Base-by-base conservation (phyloP, 2,113 vertebrate species). In the Pituophis catenifer region DNA sequence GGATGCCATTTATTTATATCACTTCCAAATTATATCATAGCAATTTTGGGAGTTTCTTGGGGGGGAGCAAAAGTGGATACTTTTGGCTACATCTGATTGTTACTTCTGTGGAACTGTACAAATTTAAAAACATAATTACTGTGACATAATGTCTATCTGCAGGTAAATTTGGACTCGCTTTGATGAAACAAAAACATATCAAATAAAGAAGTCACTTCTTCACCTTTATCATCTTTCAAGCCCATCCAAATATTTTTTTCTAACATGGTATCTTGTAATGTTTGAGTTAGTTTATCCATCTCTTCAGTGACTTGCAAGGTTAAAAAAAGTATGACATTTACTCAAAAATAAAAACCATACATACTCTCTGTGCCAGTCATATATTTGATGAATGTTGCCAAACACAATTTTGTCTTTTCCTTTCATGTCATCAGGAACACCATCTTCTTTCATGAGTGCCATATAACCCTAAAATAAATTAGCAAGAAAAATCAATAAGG, bases 381-480 rank as follows among this genome's bases (percentile, higher is more conserved):
- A 99, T 95, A 99, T 99, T 96, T 99, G 99, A 95, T 99, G 98
- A 95, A 99, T 99, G 97, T 99, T 99, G 96, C 99, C 99, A 95
- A 99, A 99, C 57, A 99, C 98, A 52, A 99, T 99, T 97, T 99
- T 99, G 97, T 99, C 99, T 96, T 99, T 99, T 91, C 99, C 99
- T 96, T 99, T 99, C 99, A 99, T 99, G 94, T 99, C 99, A 86
- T 99, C 99, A 0, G 99, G 99, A 92, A 99, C 98, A 0, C 99
- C 99, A 59, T 99, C 99, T 96, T 99, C 99, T 94, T 98, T 99
- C 99, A 99, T 99, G 91, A 99, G 98, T 94, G 98, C 98, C 98
- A 99, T 99, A 96, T 99, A 99, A 95, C 99, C 99, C 99, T 99
- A 86, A 21, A 96, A 95, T 5, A 92, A 23, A 1, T n/a, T 93